Percentiles rank a stretch among this genome's conserved stretches.
These are phyloP conservation scores for Leguminivora glycinivorella DNA, from an alignment of 1,140 invertebrate species.

Conservation along the genomic window DNA sequence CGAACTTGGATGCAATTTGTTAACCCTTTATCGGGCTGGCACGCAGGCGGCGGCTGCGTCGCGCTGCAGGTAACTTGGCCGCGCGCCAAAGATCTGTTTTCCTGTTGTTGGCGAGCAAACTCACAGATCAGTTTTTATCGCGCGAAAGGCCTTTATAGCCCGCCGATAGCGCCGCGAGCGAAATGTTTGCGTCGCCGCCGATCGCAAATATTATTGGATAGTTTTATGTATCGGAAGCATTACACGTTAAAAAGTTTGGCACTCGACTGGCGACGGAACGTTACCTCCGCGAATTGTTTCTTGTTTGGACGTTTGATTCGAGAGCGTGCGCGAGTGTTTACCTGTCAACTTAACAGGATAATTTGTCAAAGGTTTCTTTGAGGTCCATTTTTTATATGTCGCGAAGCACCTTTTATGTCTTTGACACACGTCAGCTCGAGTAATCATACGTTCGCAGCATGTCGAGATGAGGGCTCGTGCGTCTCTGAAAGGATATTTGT, in stretches of 20 bases:
- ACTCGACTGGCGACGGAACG: slow-evolving; percentile 47
- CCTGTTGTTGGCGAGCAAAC: slow-evolving; percentile 68
- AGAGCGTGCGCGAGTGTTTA: slow-evolving; percentile 45
- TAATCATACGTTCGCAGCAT: slow-evolving; percentile 44
- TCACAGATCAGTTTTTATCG: slow-evolving; percentile 79
- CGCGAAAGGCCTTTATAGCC: slow-evolving; percentile 76
- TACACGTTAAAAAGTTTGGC: slow-evolving; percentile 75
- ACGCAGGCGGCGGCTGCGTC: slow-evolving; percentile 43
- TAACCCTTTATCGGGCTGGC: slow-evolving; percentile 61
- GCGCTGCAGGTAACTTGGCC: slow-evolving; percentile 71
- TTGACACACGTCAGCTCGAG: slow-evolving; percentile 57
- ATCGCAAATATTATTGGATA: slow-evolving; percentile 69
- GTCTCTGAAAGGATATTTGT: slow-evolving; percentile 36
- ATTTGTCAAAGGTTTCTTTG: slow-evolving; percentile 66
- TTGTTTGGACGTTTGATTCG: slow-evolving; percentile 55
- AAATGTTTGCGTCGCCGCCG: slow-evolving; percentile 68
- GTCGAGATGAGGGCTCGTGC: slow-evolving; percentile 30
- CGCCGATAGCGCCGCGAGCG: slow-evolving; percentile 59
- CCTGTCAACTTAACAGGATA: slow-evolving; percentile 57
- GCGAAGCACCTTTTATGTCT: slow-evolving; percentile 46
- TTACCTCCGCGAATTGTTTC: slow-evolving; percentile 52
- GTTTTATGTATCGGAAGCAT: slow-evolving; percentile 77
- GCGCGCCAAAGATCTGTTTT: slow-evolving; percentile 75
- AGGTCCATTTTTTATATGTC: slow-evolving; percentile 45
- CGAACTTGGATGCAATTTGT: slow-evolving; percentile 66